Evolutionary conservation across 2,888 invertebrate genomes (phyloP).

Genomic region (Drosophila kambysellisi): DNA sequence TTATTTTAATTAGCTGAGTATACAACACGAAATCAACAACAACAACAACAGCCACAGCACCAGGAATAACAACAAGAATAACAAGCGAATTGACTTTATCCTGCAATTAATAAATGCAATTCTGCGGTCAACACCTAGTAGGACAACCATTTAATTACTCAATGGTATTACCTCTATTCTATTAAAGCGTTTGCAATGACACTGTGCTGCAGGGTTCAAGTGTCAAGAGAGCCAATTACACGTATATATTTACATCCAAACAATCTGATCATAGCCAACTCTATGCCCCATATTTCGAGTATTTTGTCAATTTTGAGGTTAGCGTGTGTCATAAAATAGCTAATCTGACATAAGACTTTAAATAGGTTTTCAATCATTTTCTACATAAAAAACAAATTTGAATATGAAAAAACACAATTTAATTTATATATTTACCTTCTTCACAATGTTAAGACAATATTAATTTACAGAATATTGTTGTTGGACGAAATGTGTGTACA

Average conservation of each 20-base stretch:
- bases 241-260: neutral
- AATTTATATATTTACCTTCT: neutral
- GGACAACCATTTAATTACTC: conserved; percentile 18
- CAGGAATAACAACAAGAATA: conserved; percentile 19
- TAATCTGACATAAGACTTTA: neutral
- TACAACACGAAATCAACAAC: conserved; percentile 12
- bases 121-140: conserved; percentile 49
- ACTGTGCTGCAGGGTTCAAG: neutral
- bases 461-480: neutral
- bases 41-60: conserved; percentile 11
- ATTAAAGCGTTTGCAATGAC: neutral
- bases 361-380: neutral
- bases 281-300: neutral
- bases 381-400: neutral
- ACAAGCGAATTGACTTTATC: conserved; percentile 46
- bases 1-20: conserved; percentile 75
- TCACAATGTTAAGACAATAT: too few species aligned
- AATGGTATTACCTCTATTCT: neutral
- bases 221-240: neutral
- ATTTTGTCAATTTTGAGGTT: neutral
- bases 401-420: too few species aligned
- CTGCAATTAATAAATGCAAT: conserved; percentile 66
- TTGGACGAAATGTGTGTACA: neutral
- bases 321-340: neutral
- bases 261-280: neutral